These are phyloP conservation scores for Drosophila anomelani DNA, from an alignment of 2,888 invertebrate species.

Conservation along the genomic window DNA sequence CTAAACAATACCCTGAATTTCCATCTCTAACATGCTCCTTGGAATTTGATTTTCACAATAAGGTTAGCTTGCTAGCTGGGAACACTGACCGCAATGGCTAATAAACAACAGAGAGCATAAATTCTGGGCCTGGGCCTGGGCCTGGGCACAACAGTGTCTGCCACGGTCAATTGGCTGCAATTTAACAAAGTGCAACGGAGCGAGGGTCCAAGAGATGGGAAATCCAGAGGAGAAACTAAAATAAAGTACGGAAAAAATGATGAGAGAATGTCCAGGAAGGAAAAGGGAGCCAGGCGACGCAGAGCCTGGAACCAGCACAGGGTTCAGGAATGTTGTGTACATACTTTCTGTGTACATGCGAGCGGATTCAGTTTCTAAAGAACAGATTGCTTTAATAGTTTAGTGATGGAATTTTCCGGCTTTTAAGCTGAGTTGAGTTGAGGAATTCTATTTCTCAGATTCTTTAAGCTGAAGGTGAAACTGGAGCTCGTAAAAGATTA, in stretches of 20 bases:
- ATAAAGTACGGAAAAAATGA: conserved; percentile 36
- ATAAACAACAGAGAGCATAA: conserved; percentile 78
- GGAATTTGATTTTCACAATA: conserved; percentile 69
- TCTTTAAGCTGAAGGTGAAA: background rate
- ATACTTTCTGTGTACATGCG: conserved; percentile 23
- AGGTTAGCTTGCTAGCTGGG: background rate
- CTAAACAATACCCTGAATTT: conserved; percentile 18
- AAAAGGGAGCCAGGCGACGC: conserved; percentile 24
- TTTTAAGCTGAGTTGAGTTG: background rate
- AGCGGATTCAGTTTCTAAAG: conserved; percentile 11
- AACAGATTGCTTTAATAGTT: conserved; percentile 38
- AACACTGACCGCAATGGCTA: conserved; percentile 73
- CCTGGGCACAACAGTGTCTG: conserved; percentile 29
- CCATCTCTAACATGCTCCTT: conserved; percentile 18
- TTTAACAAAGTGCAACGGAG: conserved; percentile 80
- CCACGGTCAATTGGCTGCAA: conserved; percentile 81
- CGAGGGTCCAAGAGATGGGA: conserved; percentile 51
- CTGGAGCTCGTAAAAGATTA: background rate
- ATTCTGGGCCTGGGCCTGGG: conserved; percentile 46
- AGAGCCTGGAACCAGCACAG: background rate
- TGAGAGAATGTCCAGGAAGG: conserved; percentile 31
- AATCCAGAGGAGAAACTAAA: conserved; percentile 30
- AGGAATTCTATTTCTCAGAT: background rate
- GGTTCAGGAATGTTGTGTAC: conserved; percentile 27
- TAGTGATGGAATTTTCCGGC: conserved; percentile 25